Evolutionary conservation across 2,888 invertebrate species (phyloP).

Genomic region (Argyra leucocephala): DNA sequence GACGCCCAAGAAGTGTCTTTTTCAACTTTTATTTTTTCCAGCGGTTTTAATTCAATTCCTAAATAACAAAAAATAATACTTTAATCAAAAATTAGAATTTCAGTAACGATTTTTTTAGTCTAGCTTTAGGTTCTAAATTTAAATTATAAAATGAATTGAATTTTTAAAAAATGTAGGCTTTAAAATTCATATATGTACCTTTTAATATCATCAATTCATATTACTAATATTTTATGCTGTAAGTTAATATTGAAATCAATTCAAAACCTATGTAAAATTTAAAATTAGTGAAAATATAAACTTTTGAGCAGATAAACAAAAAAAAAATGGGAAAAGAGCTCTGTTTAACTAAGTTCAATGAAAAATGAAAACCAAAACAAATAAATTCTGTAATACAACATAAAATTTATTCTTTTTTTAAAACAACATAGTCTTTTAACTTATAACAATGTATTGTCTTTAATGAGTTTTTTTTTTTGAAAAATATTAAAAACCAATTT

Average conservation of each 20-base stretch:
- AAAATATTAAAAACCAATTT: background rate
- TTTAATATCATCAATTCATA: background rate
- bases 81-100: background rate
- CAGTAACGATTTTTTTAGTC: too few species aligned
- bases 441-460: background rate
- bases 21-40: slow-evolving; percentile 8
- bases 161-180: too few species aligned
- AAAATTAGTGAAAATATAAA: too few species aligned
- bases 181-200: too few species aligned
- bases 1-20: background rate
- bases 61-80: background rate
- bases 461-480: background rate
- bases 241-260: background rate
- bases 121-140: too few species aligned
- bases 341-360: background rate
- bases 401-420: background rate
- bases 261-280: too few species aligned
- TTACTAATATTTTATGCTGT: background rate
- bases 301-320: too few species aligned
- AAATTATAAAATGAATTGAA: too few species aligned
- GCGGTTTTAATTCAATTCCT: background rate
- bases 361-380: slow-evolving; percentile 1
- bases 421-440: background rate
- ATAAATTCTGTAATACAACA: background rate
- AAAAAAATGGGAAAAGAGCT: too few species aligned